Evolutionary conservation across 2,888 invertebrate species (phyloP), one percentile per base, ranked within the genome.

Genomic region (Arctia plantaginis): DNA sequence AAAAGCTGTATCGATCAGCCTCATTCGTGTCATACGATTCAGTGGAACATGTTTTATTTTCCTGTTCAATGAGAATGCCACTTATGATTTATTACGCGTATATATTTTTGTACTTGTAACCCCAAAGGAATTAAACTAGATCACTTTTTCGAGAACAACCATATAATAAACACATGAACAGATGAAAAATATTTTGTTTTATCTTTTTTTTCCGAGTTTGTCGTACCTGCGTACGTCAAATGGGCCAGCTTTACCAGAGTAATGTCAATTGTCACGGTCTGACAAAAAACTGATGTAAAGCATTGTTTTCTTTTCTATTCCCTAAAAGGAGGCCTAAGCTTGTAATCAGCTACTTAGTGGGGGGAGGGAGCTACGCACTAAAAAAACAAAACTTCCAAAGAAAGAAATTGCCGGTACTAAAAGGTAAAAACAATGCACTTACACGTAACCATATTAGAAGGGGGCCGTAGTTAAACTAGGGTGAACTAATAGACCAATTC

Each of bases 401-500:
- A 66, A 66, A 23, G 67, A 73, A 73, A 77, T 77, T 74, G 66
- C 66, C 65, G 69, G 69, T 73, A 76, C 78, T 82, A 82, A 83
- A 83, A 82, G 81, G 80, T 82, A 88, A 89, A 92, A 91, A 93
- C 92, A 93, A 92, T 91, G 90, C 88, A 90, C 88, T 91, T 88
- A 84, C 80, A 72, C 68, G 85, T 91, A 92, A 92, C 86, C 82
- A 84, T 77, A 86, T 91, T 91, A 90, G 83, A 73, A 81, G 87
- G 89, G 88, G 88, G 75, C 88, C 84, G 86, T 82, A 85, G 80
- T 85, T 83, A 81, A 87, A 88, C 90, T 88, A 89, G 93, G 92
- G 94, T 90, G 90, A 85, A 90, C 91, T 93, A 93, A 93, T 93
- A 93, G 91, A 92, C 90, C 91, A 89, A 90, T 91, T 90, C 87